Base-by-base conservation (phyloP, 2,113 vertebrate genomes). In the Paraplagusia blochii region DNA sequence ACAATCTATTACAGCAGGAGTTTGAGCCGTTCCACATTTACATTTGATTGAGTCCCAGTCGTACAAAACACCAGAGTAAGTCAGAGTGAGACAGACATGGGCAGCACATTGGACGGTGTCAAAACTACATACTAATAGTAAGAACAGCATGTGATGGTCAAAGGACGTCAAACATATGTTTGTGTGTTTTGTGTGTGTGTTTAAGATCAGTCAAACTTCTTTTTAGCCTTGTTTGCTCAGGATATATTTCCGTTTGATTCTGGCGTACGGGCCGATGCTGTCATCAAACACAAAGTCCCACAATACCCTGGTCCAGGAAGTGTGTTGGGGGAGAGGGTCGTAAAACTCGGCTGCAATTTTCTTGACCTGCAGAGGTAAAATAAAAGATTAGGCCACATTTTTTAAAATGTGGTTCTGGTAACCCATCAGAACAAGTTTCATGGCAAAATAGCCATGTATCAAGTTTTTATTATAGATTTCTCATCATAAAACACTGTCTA, bases 261-360 rank as follows among this genome's bases (percentile, higher is more conserved):
- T 88, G 58, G 94, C 85, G 1, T 93, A 98, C 38, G 95, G 96
- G 4, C 96, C 93, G 40, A 98, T 86, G 72, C 84, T 88, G 75
- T 98, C 92, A 50, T 98, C 90, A 13, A 97, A 95, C 66, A 99
- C 90, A 60, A 98, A 99, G 77, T 97, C 94, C 95, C 95, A 97
- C 38, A 99, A 90, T 45, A 99, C 96, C 43, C 85, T 90, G 60
- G 84, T 78, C 97, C 97, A 99, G 44, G 96, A 98, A 36, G 91
- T 90, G 87, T 99, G 93, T 53, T 98, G 90, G 1, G 96, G 96
- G 58, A 99, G 89, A 33, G 83, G 85, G 85, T 98, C 92, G 0
- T 99, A 99, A 82, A 92, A 99, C 76, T 99, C 97, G 0, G 97
- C 89, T 13, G 96, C 97, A 0, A 98, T 98, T 88, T 92, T 89